Conservation (phyloP, 2,113 vertebrate genomes). For the Petromus typicus region DNA sequence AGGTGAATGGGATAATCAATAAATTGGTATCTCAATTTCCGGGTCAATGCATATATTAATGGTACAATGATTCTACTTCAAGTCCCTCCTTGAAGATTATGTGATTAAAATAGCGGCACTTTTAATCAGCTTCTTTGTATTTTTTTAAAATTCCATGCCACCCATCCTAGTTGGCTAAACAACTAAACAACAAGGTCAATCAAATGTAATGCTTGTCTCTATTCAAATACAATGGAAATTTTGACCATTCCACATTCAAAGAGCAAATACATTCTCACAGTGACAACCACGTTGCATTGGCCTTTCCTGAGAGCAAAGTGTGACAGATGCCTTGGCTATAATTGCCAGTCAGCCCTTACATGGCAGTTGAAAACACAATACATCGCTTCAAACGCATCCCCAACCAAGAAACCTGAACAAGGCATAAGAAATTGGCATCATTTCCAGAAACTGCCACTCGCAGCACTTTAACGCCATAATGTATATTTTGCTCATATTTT, state of each 20-base stretch:
- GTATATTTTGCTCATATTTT: conserved; percentile 80
- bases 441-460: conserved; percentile 82
- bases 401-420: conserved; percentile 83
- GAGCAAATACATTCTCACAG: conserved; percentile 78
- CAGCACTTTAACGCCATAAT: conserved; percentile 81
- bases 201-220: conserved; percentile 64
- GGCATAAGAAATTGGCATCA: conserved; percentile 83
- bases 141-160: conserved; percentile 59
- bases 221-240: conserved; percentile 80
- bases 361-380: conserved; percentile 87
- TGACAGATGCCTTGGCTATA: conserved; percentile 87
- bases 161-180: conserved; percentile 33
- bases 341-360: conserved; percentile 84
- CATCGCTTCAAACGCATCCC: conserved; percentile 85
- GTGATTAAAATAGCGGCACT: neutral
- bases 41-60: conserved; percentile 14
- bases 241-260: conserved; percentile 79
- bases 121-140: conserved; percentile 48
- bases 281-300: conserved; percentile 79
- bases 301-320: conserved; percentile 83
- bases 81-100: conserved; percentile 16
- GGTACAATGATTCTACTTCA: neutral
- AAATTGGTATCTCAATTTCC: conserved; percentile 37
- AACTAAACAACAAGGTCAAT: conserved; percentile 70
- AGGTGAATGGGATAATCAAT: neutral